Percentiles rank a stretch among this genome's conserved stretches.
Conservation (phyloP, 2,797 vertebrate genomes). For the Novumbra hubbsi region DNA sequence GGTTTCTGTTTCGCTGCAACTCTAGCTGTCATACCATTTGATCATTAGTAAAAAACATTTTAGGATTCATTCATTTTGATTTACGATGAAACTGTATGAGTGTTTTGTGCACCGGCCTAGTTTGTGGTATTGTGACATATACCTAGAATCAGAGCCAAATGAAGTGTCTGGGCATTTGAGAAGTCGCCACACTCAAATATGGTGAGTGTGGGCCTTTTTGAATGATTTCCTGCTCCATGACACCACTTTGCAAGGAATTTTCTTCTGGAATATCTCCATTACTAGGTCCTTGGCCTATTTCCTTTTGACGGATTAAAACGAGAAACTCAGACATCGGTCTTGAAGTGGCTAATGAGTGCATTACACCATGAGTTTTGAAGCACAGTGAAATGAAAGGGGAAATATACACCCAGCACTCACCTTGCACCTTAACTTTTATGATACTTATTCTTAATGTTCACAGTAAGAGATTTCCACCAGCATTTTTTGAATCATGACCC, state of each 20-base stretch:
- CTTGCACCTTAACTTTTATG: too few relatives aligned
- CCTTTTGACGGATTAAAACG: constrained; percentile 57
- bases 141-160: constrained; percentile 40
- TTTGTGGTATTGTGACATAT: not conserved
- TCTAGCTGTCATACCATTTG: too few relatives aligned
- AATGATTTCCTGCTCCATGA: not conserved
- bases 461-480: too few relatives aligned
- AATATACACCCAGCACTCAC: too few relatives aligned
- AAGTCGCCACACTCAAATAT: not conserved
- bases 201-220: not conserved
- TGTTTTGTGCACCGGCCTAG: not conserved
- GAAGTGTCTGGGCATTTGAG: constrained; percentile 27
- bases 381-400: constrained; percentile 35
- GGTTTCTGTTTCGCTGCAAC: too few relatives aligned
- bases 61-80: too few relatives aligned
- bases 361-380: constrained; percentile 49
- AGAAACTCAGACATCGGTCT: constrained; percentile 50
- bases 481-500: too few relatives aligned
- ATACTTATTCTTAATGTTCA: too few relatives aligned
- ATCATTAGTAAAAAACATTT: too few relatives aligned
- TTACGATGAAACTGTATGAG: not conserved
- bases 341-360: constrained; percentile 37
- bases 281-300: constrained; percentile 24
- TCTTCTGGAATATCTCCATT: constrained; percentile 30
- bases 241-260: constrained; percentile 49